phyloP scores from a whole-genome alignment of 2,888 invertebrate genomes.

The Acheta domesticus region DNA sequence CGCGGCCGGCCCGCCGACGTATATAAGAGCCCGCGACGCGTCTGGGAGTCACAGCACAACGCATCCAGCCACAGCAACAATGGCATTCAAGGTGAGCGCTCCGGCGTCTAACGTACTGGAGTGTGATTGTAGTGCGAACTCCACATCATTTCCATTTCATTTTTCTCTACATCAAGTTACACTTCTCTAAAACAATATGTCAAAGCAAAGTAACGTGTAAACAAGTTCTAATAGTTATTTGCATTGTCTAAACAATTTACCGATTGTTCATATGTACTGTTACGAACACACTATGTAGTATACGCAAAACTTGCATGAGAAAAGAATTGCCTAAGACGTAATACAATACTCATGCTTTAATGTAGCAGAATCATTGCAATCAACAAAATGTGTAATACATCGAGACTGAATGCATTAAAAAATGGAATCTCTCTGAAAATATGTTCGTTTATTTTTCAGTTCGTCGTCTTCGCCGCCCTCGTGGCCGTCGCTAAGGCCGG shows the following conservation, averaged over 20 bases:
- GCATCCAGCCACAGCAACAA: background rate
- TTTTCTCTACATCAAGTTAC: background rate
- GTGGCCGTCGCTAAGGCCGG: constrained; percentile 36
- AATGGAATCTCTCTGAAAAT: background rate
- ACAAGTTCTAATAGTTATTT: background rate
- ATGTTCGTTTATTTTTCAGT: constrained; percentile 28
- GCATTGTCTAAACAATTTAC: no score
- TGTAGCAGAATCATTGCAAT: background rate
- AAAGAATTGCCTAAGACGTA: no score
- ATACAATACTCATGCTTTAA: background rate
- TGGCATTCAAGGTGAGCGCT: background rate
- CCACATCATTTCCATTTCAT: background rate
- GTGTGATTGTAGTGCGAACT: background rate
- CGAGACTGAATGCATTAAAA: no score
- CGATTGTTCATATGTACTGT: no score
- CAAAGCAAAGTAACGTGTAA: background rate
- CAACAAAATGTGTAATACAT: no score
- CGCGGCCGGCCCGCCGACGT: background rate
- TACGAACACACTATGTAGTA: no score
- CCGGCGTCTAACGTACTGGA: background rate
- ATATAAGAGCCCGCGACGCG: background rate
- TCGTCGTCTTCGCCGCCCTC: constrained; percentile 38
- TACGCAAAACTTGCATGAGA: no score
- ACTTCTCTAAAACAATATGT: background rate
- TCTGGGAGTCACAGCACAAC: background rate